Conservation (phyloP, 2,113 vertebrate species). For the Psettodes erumei region DNA sequence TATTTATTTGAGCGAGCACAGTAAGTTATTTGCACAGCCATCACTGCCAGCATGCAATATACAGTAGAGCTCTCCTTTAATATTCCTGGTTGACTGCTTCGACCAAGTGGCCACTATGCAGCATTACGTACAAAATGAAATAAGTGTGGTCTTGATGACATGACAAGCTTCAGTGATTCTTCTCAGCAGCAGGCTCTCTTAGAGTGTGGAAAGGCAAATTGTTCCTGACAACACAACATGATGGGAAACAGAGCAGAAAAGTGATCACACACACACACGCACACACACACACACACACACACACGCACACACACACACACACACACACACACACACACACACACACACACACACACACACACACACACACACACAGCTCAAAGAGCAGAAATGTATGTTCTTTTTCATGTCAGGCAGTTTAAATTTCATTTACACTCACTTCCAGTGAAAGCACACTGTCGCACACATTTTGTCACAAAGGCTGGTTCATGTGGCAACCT, state of each 20-base stretch:
- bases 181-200: not conserved
- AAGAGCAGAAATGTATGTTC: not conserved
- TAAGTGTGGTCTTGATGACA: not conserved
- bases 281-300: too few relatives aligned
- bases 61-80: not conserved
- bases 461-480: too few relatives aligned
- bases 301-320: not conserved
- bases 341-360: too few relatives aligned
- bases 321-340: too few relatives aligned
- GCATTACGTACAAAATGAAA: not conserved
- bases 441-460: too few relatives aligned
- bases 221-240: not conserved
- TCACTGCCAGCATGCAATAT: too few relatives aligned
- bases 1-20: too few relatives aligned
- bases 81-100: constrained; percentile 11
- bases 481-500: too few relatives aligned
- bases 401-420: too few relatives aligned
- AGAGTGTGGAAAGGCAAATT: not conserved
- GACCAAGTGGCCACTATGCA: not conserved
- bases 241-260: not conserved
- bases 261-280: not conserved
- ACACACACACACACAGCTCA: not conserved
- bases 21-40: too few relatives aligned
- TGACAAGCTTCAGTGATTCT: not conserved
- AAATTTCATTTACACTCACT: too few relatives aligned